Percentiles rank a stretch among this genome's conserved stretches.
phyloP scores from a whole-genome alignment of 2,113 vertebrate species.

The Equus przewalskii region DNA sequence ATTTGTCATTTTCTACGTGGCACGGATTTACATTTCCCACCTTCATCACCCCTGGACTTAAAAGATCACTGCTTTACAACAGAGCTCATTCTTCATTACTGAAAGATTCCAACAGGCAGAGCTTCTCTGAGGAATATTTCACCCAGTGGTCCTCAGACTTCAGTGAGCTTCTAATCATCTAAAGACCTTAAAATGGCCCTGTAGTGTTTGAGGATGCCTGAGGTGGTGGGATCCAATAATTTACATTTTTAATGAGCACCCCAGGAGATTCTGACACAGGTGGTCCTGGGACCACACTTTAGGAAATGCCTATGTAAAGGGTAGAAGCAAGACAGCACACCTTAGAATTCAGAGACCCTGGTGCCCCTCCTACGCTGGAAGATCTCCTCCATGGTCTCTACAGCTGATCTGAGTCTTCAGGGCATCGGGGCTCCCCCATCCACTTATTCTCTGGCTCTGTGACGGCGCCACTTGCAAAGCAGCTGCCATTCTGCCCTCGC shows the following conservation, averaged over 20 bases:
- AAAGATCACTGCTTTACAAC: conserved; percentile 10
- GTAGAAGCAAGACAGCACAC: not conserved
- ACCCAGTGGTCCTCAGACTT: not conserved
- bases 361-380: not conserved
- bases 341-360: not conserved
- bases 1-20: conserved; percentile 50
- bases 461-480: not conserved
- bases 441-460: not conserved
- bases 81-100: conserved; percentile 3
- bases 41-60: not conserved
- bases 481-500: not conserved
- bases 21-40: conserved; percentile 10
- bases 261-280: not conserved
- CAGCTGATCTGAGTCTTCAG: not conserved
- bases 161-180: not conserved
- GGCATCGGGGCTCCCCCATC: not conserved
- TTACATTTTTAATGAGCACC: not conserved
- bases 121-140: not conserved
- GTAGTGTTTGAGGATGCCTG: not conserved
- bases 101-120: not conserved
- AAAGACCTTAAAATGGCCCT: not conserved
- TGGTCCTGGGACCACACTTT: not conserved
- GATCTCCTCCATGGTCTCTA: not conserved
- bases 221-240: not conserved
- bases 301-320: not conserved